Evolutionary conservation across 2,113 vertebrate genomes (phyloP), one percentile per base, ranked within the genome.

Genomic region (Oryzias celebensis): DNA sequence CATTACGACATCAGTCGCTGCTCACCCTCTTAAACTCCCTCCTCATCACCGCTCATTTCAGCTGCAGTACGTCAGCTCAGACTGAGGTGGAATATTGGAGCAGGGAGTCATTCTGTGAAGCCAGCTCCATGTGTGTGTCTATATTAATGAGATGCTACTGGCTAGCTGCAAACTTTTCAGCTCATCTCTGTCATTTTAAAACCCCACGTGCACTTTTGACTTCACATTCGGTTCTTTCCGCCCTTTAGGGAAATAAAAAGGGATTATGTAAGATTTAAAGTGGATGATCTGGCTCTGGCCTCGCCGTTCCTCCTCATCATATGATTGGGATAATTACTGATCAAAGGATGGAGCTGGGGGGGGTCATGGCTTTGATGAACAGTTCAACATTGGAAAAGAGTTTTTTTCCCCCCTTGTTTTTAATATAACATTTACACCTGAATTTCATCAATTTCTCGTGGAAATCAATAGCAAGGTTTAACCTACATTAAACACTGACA

Each of bases 241-340:
- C 66, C 80, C 82, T 73, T 70, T 54, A 67, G 65, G 77, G 86
- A 79, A 91, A 91, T 82, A 89, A 90, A 88, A 74, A 84, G 66
- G 78, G 86, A 91, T 94, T 92, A 94, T 84, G 85, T 71, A 85
- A 85, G 82, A 78, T 94, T 95, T 93, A 74, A 76, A 87, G 28
- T 12, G 75, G 81, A 88, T 92, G 82, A 90, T 92, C 88, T 69
- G 81, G 71, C 89, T 80, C 52, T 79, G 36, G 70, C 89, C 85
- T 75, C 84, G 79, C 80, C 17, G 12, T 81, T 85, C 69, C 71
- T 63, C 91, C 93, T 93, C 77, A 91, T 93, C 75, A 91, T 72
- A 58, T 89, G 78, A 75, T 91, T 87, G 88, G 57, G 83, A 77
- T 84, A 89, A 91, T 92, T 88, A 88, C 90, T 77, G 72, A 75